Evolutionary conservation across 2,888 invertebrate genomes (phyloP).

Genomic region (Heliconius sara): DNA sequence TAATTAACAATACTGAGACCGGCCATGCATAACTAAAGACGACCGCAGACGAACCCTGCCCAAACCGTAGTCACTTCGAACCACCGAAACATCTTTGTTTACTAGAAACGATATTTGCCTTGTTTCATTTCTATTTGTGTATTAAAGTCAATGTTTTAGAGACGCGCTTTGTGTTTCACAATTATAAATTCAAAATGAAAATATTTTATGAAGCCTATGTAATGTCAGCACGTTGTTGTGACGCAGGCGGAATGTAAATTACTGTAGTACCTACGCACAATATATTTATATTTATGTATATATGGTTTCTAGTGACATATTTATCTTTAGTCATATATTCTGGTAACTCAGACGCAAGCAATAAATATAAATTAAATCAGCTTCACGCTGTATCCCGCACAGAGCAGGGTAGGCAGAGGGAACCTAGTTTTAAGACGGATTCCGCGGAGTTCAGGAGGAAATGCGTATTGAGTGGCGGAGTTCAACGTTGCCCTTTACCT

Average conservation of each 20-base stretch:
- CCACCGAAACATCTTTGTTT: conserved; percentile 38
- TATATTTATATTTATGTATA: neutral
- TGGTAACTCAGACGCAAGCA: neutral
- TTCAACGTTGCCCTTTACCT: neutral
- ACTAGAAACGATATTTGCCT: conserved; percentile 24
- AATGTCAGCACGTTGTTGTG: neutral
- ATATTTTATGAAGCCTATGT: conserved; percentile 18
- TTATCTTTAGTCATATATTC: neutral
- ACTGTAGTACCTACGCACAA: neutral
- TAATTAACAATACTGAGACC: conserved; percentile 76
- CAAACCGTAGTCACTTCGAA: conserved; percentile 61
- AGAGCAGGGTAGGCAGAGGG: no score
- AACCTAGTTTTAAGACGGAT: neutral
- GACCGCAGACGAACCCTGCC: conserved; percentile 48
- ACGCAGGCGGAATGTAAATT: neutral
- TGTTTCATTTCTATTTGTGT: conserved; percentile 26
- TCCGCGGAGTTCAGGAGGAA: neutral
- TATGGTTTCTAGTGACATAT: no score
- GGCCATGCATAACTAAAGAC: conserved; percentile 66
- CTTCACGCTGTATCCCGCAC: no score
- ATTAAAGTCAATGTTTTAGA: conserved; percentile 12
- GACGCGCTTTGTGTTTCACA: conserved; percentile 14
- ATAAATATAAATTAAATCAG: neutral
- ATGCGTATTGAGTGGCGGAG: no score
- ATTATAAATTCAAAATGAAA: conserved; percentile 15